Percentiles rank a stretch among this genome's conserved stretches.
Conservation (phyloP, 23 tunicate genomes). For the Botrylloides violaceus region DNA sequence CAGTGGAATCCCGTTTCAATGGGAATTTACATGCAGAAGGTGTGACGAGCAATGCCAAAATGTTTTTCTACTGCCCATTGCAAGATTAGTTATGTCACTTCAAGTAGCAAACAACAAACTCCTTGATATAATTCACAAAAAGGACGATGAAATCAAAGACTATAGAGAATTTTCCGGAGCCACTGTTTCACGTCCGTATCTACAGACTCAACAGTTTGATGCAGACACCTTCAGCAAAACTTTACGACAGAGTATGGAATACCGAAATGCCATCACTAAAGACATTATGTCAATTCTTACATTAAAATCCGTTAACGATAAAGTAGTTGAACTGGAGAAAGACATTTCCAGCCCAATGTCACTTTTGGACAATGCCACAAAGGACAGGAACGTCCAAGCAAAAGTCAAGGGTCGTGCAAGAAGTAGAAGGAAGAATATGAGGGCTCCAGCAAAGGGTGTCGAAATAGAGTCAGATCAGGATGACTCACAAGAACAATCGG, state of each 20-base stretch:
- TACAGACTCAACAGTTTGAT: constrained; percentile 13
- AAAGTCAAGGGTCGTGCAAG: neutral
- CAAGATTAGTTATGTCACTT: neutral
- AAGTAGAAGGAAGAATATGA: neutral
- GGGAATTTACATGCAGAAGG: constrained; percentile 16
- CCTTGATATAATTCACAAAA: constrained; percentile 5
- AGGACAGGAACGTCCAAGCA: neutral
- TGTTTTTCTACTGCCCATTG: neutral
- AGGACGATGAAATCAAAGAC: constrained; percentile 22
- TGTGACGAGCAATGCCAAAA: neutral
- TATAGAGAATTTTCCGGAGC: constrained; percentile 9
- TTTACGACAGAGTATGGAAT: neutral
- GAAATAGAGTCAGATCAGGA: constrained; percentile 10
- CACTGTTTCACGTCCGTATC: constrained; percentile 11
- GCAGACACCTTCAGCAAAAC: neutral
- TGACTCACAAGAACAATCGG: neutral
- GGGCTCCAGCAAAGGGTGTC: constrained; percentile 5
- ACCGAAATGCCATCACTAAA: neutral
- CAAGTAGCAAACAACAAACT: constrained; percentile 2
- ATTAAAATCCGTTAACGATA: neutral
- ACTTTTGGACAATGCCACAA: too few species aligned
- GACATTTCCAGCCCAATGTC: neutral
- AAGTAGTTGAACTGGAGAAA: neutral
- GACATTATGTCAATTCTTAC: constrained; percentile 1
- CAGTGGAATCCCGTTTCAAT: constrained; percentile 9